Evolutionary conservation across 2,797 vertebrate species (phyloP).

Genomic region (Ceyx erithaca): DNA sequence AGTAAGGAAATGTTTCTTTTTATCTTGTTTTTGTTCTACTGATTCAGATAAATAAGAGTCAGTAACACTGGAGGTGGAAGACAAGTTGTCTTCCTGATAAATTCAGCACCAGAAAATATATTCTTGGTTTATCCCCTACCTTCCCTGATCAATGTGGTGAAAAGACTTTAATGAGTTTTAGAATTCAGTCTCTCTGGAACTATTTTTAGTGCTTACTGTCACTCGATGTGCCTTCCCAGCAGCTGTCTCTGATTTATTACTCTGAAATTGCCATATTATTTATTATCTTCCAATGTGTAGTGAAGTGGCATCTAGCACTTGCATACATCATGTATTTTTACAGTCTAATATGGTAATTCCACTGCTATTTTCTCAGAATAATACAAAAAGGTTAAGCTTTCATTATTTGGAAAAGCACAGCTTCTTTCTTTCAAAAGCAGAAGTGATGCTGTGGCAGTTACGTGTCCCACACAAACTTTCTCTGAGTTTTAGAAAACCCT

Average conservation of each 20-base stretch:
- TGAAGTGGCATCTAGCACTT: background rate
- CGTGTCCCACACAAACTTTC: background rate
- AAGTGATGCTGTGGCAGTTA: background rate
- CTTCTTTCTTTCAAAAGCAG: background rate
- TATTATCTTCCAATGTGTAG: constrained; percentile 51
- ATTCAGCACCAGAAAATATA: background rate
- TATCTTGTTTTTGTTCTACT: background rate
- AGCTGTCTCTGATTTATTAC: constrained; percentile 51
- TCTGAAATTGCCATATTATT: constrained; percentile 60
- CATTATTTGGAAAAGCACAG: background rate
- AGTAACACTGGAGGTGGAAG: background rate
- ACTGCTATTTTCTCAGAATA: constrained; percentile 4
- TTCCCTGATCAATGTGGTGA: constrained; percentile 34
- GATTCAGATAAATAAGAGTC: background rate
- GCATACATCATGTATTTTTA: background rate
- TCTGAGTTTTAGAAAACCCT: background rate
- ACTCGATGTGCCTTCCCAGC: constrained; percentile 29
- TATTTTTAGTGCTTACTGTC: constrained; percentile 66
- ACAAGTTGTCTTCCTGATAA: background rate
- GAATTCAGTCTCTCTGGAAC: constrained; percentile 39
- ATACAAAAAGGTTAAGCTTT: constrained; percentile 15
- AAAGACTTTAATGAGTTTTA: constrained; percentile 55
- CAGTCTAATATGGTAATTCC: constrained; percentile 2
- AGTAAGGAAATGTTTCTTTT: background rate
- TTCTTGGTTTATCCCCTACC: background rate